phyloP scores from a whole-genome alignment of 2,113 vertebrate genomes.

The Herpetotheres cachinnans region DNA sequence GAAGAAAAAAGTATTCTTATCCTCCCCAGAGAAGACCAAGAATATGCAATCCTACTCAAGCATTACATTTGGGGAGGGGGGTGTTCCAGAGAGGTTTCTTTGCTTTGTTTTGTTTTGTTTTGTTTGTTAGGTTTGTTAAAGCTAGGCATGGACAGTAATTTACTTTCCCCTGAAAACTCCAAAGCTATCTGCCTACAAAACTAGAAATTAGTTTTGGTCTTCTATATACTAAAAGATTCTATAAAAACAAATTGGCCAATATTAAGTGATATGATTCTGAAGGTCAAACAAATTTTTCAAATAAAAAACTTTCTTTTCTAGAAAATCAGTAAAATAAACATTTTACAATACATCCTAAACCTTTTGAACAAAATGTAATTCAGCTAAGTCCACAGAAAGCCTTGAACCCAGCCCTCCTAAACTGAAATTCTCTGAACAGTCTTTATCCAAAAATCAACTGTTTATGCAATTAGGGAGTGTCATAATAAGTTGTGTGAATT shows the following conservation, averaged over 20 bases:
- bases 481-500: neutral
- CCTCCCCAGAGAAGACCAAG: neutral
- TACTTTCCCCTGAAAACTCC: neutral
- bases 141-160: neutral
- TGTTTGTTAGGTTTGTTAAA: neutral
- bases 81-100: neutral
- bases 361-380: neutral
- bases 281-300: neutral
- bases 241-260: accelerated
- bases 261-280: neutral
- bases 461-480: neutral
- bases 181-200: neutral
- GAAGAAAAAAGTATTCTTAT: neutral
- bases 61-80: neutral
- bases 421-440: neutral
- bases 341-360: neutral
- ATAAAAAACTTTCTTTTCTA: neutral
- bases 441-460: neutral
- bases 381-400: neutral
- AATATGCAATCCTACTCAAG: neutral
- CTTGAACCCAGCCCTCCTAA: neutral
- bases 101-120: neutral
- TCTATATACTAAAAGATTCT: neutral
- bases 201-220: neutral
- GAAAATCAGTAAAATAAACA: neutral